Evolutionary conservation across 2,888 invertebrate genomes (phyloP).

Genomic region (Yponomeuta plumbellus): DNA sequence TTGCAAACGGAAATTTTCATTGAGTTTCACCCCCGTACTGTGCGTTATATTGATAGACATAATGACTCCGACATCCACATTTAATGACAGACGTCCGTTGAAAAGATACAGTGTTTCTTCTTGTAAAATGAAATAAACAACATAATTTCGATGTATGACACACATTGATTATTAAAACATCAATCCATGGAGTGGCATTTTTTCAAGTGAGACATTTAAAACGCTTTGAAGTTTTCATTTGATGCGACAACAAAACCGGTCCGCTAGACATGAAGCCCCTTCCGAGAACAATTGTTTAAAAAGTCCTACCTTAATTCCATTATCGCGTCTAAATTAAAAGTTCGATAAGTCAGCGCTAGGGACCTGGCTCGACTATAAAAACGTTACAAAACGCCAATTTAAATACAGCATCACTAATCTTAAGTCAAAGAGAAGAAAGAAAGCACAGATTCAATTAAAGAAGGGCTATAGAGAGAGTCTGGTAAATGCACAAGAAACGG

Average conservation of each 20-base stretch:
- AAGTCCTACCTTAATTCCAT: constrained; percentile 35
- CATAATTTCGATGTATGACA: neutral
- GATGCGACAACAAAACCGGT: neutral
- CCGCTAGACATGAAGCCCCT: neutral
- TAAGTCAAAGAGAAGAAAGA: constrained; percentile 72
- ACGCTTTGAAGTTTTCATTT: neutral
- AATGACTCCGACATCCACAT: constrained; percentile 46
- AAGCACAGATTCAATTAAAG: constrained; percentile 68
- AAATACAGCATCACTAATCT: constrained; percentile 71
- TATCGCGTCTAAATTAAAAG: constrained; percentile 60
- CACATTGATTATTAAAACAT: neutral
- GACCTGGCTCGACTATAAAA: constrained; percentile 51
- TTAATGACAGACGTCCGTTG: constrained; percentile 32
- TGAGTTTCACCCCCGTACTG: constrained; percentile 35
- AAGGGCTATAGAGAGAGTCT: constrained; percentile 49
- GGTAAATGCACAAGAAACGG: constrained; percentile 37
- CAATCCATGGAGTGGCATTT: neutral
- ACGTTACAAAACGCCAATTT: constrained; percentile 71
- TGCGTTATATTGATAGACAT: constrained; percentile 58
- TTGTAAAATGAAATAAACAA: constrained; percentile 4
- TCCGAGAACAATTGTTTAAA: constrained; percentile 15
- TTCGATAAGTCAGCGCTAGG: constrained; percentile 45
- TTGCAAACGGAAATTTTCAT: constrained; percentile 63
- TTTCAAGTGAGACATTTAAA: neutral
- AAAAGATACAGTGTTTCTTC: constrained; percentile 3